A percentile compares a stretch with the other conserved stretches of the same genome.
phyloP scores from a whole-genome alignment of 2,797 vertebrate species.

The Hoplostethus atlanticus region DNA sequence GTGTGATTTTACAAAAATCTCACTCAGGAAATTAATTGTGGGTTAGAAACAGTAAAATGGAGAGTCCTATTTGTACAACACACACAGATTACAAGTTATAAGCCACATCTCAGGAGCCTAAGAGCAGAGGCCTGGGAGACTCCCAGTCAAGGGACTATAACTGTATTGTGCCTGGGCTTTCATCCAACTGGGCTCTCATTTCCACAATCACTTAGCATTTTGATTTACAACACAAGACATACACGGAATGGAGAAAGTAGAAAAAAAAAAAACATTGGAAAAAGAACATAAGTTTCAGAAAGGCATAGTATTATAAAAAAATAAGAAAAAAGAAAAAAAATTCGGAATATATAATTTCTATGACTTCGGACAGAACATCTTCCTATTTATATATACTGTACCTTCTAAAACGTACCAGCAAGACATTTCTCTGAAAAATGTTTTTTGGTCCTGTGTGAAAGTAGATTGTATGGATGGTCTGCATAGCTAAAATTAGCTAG shows the following conservation, averaged over 20 bases:
- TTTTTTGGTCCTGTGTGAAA: conserved; percentile 77
- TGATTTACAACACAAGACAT: conserved; percentile 59
- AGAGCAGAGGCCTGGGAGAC: background rate
- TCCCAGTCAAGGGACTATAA: conserved; percentile 7
- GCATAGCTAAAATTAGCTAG: conserved; percentile 42
- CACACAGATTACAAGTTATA: conserved; percentile 38
- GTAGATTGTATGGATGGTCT: conserved; percentile 50
- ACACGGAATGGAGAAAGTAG: conserved; percentile 75
- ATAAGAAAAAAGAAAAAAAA: conserved; percentile 45
- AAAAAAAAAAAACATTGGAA: conserved; percentile 40
- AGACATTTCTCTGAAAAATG: conserved; percentile 60
- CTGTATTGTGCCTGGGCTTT: conserved; percentile 36
- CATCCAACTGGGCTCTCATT: conserved; percentile 33
- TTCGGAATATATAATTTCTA: conserved; percentile 69
- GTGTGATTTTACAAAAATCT: conserved; percentile 39
- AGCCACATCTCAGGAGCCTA: conserved; percentile 23
- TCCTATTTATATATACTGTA: conserved; percentile 59
- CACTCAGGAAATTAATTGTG: conserved; percentile 23
- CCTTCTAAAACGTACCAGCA: conserved; percentile 70
- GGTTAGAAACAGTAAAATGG: conserved; percentile 29
- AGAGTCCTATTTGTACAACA: conserved; percentile 33
- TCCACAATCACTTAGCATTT: conserved; percentile 50
- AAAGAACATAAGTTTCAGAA: conserved; percentile 66
- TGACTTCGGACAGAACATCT: conserved; percentile 70
- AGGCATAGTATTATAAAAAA: conserved; percentile 70